These are phyloP conservation scores for Aphelenchoides besseyi DNA, from an alignment of 1,140 invertebrate species.

Conservation along the genomic window DNA sequence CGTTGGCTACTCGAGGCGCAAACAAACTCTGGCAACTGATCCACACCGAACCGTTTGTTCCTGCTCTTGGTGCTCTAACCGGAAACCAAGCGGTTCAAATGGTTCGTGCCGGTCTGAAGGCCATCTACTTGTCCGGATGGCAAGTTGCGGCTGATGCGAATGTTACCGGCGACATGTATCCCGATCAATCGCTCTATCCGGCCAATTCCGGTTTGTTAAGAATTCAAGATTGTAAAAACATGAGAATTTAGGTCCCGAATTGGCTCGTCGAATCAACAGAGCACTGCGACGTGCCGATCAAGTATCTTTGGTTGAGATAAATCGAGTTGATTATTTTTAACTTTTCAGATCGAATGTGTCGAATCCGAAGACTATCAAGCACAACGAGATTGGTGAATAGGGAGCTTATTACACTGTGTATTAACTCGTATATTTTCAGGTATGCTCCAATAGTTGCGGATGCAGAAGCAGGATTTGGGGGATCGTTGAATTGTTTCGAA, in stretches of 20 bases:
- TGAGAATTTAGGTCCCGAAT: no score
- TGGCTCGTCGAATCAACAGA: constrained; percentile 62
- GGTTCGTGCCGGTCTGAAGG: constrained; percentile 63
- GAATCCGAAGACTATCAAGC: constrained; percentile 59
- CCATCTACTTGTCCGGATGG: constrained; percentile 64
- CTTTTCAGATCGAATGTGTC: neutral
- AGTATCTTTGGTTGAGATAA: constrained; percentile 43
- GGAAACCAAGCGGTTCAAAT: constrained; percentile 65
- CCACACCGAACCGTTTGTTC: constrained; percentile 59
- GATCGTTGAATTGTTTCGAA: constrained; percentile 64
- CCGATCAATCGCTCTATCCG: constrained; percentile 64
- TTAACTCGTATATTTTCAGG: no score
- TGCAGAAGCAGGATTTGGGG: constrained; percentile 64
- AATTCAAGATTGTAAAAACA: no score
- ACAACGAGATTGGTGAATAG: constrained; percentile 61
- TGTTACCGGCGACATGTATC: constrained; percentile 63
- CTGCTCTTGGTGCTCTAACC: constrained; percentile 63
- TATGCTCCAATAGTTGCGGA: constrained; percentile 64
- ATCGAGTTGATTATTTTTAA: neutral
- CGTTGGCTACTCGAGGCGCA: constrained; percentile 61
- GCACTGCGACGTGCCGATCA: constrained; percentile 61
- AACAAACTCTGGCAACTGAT: constrained; percentile 63
- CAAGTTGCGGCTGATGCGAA: constrained; percentile 64
- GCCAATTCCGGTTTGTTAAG: constrained; percentile 64
- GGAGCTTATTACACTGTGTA: no score